A percentile compares a stretch with the other conserved stretches of the same genome.
These are phyloP conservation scores for Cyprinella venusta DNA, from an alignment of 2,797 vertebrate genomes.

Conservation along the genomic window DNA sequence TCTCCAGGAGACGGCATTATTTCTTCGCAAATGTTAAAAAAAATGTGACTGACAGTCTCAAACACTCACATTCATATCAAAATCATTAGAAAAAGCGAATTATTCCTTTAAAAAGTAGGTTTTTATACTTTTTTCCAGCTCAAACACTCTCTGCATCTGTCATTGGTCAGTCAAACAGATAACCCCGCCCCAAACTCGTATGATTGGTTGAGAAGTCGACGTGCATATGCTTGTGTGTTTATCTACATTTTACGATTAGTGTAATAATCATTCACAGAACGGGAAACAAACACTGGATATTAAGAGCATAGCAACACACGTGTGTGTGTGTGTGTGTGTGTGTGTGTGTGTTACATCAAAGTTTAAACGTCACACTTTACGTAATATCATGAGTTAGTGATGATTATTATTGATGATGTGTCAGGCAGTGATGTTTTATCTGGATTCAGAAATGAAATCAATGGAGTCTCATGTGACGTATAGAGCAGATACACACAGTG, in stretches of 20 bases:
- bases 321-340: background rate
- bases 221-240: background rate
- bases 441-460: background rate
- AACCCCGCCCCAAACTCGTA: background rate
- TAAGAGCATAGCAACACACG: background rate
- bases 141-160: background rate
- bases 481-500: constrained; percentile 13
- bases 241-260: background rate
- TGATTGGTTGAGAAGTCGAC: background rate
- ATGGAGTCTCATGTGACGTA: background rate
- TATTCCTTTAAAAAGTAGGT: background rate
- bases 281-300: background rate
- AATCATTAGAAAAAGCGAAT: background rate
- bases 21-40: background rate
- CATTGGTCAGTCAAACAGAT: background rate
- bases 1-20: constrained; percentile 41
- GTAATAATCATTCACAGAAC: background rate
- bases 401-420: constrained; percentile 3
- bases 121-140: background rate
- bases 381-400: background rate
- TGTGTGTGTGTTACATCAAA: background rate
- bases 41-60: background rate
- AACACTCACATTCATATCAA: background rate
- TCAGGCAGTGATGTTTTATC: background rate
- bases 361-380: background rate